A percentile compares a stretch with the other conserved stretches of the same genome.
These are phyloP conservation scores for Drosophila obscura DNA, from an alignment of 1,140 invertebrate genomes.

Conservation along the genomic window DNA sequence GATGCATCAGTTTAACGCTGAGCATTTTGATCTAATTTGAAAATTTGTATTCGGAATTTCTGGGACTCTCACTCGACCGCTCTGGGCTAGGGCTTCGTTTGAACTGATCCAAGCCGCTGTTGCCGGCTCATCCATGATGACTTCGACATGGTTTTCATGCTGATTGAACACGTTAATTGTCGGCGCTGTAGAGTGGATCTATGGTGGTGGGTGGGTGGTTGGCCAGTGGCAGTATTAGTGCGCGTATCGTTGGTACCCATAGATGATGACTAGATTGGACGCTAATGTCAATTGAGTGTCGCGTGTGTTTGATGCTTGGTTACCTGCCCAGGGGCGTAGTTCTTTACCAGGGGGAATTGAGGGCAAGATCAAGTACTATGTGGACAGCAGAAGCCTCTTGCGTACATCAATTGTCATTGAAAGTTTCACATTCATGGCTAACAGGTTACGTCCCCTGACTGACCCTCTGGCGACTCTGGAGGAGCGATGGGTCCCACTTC, in stretches of 20 bases:
- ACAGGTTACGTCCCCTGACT: too few species aligned
- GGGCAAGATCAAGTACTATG: constrained; percentile 21
- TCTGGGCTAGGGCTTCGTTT: constrained; percentile 28
- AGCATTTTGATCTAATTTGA: constrained; percentile 35
- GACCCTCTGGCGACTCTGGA: too few species aligned
- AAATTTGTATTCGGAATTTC: background rate
- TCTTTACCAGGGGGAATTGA: constrained; percentile 13
- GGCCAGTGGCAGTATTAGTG: constrained; percentile 32
- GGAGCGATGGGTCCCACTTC: constrained; percentile 1
- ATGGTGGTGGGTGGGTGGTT: constrained; percentile 12
- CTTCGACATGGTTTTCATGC: constrained; percentile 82
- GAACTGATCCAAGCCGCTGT: constrained; percentile 49
- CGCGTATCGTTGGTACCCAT: constrained; percentile 35
- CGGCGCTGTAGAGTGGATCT: constrained; percentile 6
- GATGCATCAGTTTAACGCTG: constrained; percentile 24
- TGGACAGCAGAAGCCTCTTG: background rate
- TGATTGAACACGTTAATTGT: constrained; percentile 77
- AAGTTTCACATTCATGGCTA: background rate
- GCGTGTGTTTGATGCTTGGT: constrained; percentile 72
- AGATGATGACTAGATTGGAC: constrained; percentile 58
- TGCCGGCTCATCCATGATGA: constrained; percentile 59
- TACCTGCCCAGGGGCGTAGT: constrained; percentile 62
- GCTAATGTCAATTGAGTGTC: constrained; percentile 70
- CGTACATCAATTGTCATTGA: background rate
- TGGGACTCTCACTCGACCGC: constrained; percentile 21